Conservation (phyloP, 2,113 vertebrate species). For the Hemiscyllium ocellatum region DNA sequence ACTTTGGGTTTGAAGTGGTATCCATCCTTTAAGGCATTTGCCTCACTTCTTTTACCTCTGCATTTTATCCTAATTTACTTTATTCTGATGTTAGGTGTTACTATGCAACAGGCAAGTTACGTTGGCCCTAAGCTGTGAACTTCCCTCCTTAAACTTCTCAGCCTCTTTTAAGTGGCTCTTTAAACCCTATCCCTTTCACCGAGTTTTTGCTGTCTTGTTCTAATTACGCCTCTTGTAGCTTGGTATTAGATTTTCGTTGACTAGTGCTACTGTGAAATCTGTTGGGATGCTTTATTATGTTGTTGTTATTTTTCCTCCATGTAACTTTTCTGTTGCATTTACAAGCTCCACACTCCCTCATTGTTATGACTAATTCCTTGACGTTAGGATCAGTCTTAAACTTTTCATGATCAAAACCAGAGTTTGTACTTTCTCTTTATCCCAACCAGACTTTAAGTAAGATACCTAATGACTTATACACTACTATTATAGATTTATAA, state of each 20-base stretch:
- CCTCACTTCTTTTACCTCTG: not conserved
- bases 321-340: not conserved
- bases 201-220: not conserved
- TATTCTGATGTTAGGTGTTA: not conserved
- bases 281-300: not conserved
- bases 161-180: not conserved
- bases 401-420: not conserved
- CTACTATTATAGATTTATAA: too few relatives aligned
- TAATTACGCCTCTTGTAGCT: not conserved
- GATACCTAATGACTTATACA: not conserved
- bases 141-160: not conserved
- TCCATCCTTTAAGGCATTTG: not conserved
- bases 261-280: too few relatives aligned
- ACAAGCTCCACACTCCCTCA: not conserved
- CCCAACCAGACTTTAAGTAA: not conserved
- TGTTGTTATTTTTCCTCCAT: not conserved
- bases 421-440: not conserved
- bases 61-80: not conserved
- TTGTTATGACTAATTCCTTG: not conserved
- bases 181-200: not conserved
- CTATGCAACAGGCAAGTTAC: not conserved
- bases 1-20: not conserved
- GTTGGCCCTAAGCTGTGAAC: not conserved
- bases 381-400: not conserved
- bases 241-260: not conserved